Evolutionary conservation across 2,797 vertebrate species (phyloP).

Genomic region (Parauchenoglanis punctatus): DNA sequence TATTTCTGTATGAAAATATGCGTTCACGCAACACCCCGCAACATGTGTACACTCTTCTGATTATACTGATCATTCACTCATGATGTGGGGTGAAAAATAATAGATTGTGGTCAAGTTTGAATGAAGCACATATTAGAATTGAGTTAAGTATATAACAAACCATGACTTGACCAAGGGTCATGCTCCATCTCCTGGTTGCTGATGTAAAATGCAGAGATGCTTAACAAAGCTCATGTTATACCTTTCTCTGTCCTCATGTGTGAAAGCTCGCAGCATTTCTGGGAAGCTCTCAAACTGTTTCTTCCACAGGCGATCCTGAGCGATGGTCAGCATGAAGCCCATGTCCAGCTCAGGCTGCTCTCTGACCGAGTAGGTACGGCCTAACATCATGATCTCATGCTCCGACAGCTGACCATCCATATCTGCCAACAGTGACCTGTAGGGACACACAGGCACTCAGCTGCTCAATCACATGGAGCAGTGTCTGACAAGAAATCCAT

Average conservation of each 20-base stretch:
- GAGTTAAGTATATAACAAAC: not conserved
- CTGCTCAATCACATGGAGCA: slow-evolving; percentile 26
- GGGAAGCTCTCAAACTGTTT: slow-evolving; percentile 80
- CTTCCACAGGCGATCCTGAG: slow-evolving; percentile 83
- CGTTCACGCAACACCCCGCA: not conserved
- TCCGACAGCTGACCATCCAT: slow-evolving; percentile 76
- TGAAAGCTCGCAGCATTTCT: slow-evolving; percentile 71
- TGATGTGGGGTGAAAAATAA: not conserved
- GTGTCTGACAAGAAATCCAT: slow-evolving; percentile 11
- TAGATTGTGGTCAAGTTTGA: not conserved
- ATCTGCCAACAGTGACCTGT: slow-evolving; percentile 71
- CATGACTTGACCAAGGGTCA: not conserved
- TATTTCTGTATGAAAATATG: slow-evolving; percentile 40
- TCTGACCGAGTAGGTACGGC: slow-evolving; percentile 71
- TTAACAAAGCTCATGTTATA: slow-evolving; percentile 60
- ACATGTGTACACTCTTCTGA: not conserved
- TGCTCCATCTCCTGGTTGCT: not conserved
- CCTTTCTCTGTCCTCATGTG: slow-evolving; percentile 80
- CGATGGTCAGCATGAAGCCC: slow-evolving; percentile 73
- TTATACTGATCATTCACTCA: not conserved
- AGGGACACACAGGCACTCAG: slow-evolving; percentile 35
- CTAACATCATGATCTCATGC: slow-evolving; percentile 85
- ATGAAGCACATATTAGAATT: not conserved
- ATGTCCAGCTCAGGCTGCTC: slow-evolving; percentile 66
- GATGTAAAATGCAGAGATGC: not conserved